A percentile compares a stretch with the other conserved stretches of the same genome.
Conservation (phyloP, 2,888 invertebrate genomes). For the Tipula lateralis region DNA sequence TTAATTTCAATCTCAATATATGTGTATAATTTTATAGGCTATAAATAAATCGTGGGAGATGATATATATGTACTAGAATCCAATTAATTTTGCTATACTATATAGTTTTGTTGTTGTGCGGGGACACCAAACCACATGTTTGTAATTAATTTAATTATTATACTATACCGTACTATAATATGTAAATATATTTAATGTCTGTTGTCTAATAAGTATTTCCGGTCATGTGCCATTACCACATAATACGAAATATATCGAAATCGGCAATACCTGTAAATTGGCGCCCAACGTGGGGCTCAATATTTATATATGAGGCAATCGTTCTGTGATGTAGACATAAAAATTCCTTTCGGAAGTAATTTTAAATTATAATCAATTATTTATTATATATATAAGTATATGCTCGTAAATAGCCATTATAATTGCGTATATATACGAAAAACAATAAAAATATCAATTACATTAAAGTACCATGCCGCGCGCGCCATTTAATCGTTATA, state of each 20-base stretch:
- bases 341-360: slow-evolving; percentile 1
- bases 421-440: too few relatives aligned
- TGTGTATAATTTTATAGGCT: neutral
- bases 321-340: neutral
- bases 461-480: neutral
- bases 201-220: neutral
- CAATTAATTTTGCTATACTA: neutral
- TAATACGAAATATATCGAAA: neutral
- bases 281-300: neutral
- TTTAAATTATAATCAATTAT: neutral
- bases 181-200: neutral
- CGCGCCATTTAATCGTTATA: neutral
- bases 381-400: neutral
- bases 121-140: neutral
- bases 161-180: too few relatives aligned
- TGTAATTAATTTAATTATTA: neutral
- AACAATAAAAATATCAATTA: slow-evolving; percentile 15
- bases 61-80: neutral
- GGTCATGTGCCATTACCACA: neutral
- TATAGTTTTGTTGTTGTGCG: neutral
- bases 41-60: neutral
- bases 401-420: neutral
- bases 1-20: neutral
- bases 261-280: neutral
- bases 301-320: neutral